Base-by-base conservation (phyloP, 2,797 vertebrate genomes). In the Hipposideros larvatus region DNA sequence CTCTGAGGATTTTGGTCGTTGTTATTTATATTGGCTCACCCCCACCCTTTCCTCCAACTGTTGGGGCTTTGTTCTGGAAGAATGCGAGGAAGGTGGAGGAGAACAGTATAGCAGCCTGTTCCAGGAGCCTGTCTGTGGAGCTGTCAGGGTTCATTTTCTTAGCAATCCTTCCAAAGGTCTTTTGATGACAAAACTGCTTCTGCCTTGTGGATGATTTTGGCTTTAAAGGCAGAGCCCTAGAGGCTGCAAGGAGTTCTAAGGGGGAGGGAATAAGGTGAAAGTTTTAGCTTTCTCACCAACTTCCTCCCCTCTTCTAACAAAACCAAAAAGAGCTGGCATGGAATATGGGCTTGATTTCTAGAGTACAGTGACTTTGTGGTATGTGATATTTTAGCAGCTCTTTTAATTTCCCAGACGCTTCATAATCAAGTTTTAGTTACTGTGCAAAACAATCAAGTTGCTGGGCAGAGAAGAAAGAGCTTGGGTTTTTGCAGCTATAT, bases 101-200 rank as follows among this genome's bases (percentile, higher is more conserved):
- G 91, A 98, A 87, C 89, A 24, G 26, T 0, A 16, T 5, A 55
- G 82, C 70, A 24, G 73, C 79, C 75, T 0, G 0, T 65, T n/a
- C 59, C 24, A 93, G 93, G 26, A 90, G 37, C 48, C 0, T 55
- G 24, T 68, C 90, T 96, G 88, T 31, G 5, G 90, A 93, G 96
- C 95, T 95, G 88, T 96, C 94, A 92, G 93, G 97, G 65, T 31
- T 78, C 66, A 89, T 95, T 97, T 96, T 77, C 89, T 19, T 91
- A 95, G 91, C 79, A 89, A 85, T 59, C 3, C 34, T 91, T 98
- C 53, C 53, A 91, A 92, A 86, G 91, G 94, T 68, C 77, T 94
- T 19, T 34, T n/a, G 82, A 92, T 73, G 95, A 91, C 94, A 98
- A 98, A 97, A 98, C 90, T 87, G 7, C 63, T 95, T 97, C 95